Conservation (phyloP, 2,797 vertebrate genomes). For the Lacerta agilis region DNA sequence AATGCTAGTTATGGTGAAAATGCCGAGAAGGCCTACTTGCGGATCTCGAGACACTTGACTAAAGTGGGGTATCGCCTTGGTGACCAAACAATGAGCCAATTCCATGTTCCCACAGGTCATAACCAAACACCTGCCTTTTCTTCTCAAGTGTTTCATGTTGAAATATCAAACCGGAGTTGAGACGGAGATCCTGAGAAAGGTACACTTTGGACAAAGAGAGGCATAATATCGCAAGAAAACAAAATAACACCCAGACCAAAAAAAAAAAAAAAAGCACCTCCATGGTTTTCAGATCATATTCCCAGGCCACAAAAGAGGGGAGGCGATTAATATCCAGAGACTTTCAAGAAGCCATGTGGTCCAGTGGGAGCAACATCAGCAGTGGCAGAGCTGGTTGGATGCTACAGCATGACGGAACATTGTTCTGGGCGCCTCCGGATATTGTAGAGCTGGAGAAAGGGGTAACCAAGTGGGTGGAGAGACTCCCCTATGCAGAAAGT, state of each 20-base stretch:
- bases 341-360: no score
- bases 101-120: not conserved
- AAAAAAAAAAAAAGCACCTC: not conserved
- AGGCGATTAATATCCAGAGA: no score
- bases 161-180: not conserved
- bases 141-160: not conserved
- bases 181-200: not conserved
- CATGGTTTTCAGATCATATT: not conserved
- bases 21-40: not conserved
- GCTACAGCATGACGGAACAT: no score
- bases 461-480: no score
- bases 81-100: conserved; percentile 18
- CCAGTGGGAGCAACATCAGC: no score
- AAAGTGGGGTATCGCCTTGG: conserved; percentile 29
- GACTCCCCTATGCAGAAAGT: no score
- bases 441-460: no score
- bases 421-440: no score
- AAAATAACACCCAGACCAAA: not conserved
- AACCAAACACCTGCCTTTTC: not conserved
- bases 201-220: not conserved
- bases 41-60: not conserved
- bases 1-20: not conserved
- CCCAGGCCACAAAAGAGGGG: not conserved
- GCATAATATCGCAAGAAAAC: not conserved
- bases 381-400: no score